phyloP scores from a whole-genome alignment of 2,113 vertebrate genomes.

The Syngnathus typhle region DNA sequence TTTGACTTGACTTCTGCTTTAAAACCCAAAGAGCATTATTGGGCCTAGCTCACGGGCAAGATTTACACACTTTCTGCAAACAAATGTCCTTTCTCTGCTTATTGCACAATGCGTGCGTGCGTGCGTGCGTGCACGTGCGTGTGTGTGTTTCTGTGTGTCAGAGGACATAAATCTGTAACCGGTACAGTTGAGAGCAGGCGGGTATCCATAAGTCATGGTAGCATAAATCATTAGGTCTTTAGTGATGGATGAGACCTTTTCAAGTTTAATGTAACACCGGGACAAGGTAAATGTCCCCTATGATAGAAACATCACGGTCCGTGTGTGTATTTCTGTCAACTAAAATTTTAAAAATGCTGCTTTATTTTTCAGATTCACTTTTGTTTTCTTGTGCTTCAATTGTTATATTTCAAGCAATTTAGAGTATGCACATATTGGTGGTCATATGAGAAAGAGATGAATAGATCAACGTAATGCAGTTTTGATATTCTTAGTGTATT shows the following conservation, averaged over 20 bases:
- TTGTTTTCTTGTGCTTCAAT: not conserved
- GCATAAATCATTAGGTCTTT: not conserved
- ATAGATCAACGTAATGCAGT: too few relatives aligned
- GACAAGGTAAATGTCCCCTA: not conserved
- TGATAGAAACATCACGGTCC: not conserved
- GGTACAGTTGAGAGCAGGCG: not conserved
- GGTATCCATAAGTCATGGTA: not conserved
- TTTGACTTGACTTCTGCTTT: too few relatives aligned
- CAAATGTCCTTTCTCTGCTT: not conserved
- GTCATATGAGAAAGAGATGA: not conserved
- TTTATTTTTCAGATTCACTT: not conserved
- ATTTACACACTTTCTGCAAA: not conserved
- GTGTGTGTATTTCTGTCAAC: constrained; percentile 1
- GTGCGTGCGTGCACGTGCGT: not conserved
- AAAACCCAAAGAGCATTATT: too few relatives aligned
- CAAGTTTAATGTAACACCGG: not conserved
- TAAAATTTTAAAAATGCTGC: not conserved
- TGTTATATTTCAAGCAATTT: not conserved
- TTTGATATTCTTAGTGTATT: not conserved
- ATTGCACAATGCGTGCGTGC: not conserved
- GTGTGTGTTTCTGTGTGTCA: not conserved
- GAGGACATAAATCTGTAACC: not conserved
- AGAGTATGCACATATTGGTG: not conserved
- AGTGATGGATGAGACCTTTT: not conserved
- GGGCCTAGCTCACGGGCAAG: not conserved